Evolutionary conservation across 2,113 vertebrate species (phyloP), one percentile per base, ranked within the genome.

Genomic region (Oenanthe melanoleuca): DNA sequence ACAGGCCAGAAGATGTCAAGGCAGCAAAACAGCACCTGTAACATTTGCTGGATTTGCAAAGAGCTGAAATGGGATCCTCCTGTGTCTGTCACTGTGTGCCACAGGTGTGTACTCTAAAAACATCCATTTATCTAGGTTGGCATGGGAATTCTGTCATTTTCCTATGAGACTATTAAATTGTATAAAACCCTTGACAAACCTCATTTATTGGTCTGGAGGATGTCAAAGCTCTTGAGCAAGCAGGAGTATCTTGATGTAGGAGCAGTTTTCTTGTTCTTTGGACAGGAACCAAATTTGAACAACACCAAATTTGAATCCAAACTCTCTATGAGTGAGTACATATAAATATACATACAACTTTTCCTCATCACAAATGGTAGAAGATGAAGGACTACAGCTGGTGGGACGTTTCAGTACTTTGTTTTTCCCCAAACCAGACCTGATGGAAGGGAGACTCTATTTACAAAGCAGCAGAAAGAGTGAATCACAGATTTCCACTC

Each of bases 281-380:
- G 14, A 6, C 8, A 14, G 26, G 21, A 64, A 2, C 0, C 2
- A 55, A 29, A 5, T 44, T 37, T 26, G 50, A 52, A 28, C 25
- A 38, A 40, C 11, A 12, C 4, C 29, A 44, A 55, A 66, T 53
- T 52, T 74, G 18, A 67, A 67, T 11, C 8, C 13, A n/a, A 59
- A 37, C 21, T 61, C 34, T 55, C n/a, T 44, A 6, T 16, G 7
- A 9, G 6, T 59, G 13, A 63, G 3, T 26, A 13, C 31, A 18
- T 26, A 40, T 18, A 53, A 60, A 34, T 23, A 22, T 8, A 10
- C 2, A 12, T 20, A 37, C 20, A 67, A 47, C 7, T 49, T 80
- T 49, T 69, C 28, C 5, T 67, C 10, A 45, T 37, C 22, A 5
- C 14, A 37, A 65, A 24, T 34, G 9, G 8, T 21, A 75, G 29